A percentile compares a stretch with the other conserved stretches of the same genome.
These are phyloP conservation scores for Sigmodon hispidus DNA, from an alignment of 2,113 vertebrate genomes.

Conservation along the genomic window DNA sequence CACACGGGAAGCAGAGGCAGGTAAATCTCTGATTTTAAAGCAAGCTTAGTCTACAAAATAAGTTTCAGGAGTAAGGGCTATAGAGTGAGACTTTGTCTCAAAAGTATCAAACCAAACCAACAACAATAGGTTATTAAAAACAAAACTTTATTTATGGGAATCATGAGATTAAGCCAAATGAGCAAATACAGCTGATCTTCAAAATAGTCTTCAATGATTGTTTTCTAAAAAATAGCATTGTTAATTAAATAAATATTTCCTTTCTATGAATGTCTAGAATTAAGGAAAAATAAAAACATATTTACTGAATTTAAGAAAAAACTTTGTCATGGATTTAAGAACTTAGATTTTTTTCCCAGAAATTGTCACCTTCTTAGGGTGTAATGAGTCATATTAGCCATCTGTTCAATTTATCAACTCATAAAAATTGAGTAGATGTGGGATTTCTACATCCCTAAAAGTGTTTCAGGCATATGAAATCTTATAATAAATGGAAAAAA, in stretches of 20 bases:
- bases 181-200: not conserved
- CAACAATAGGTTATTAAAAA: no score
- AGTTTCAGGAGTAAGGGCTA: not conserved
- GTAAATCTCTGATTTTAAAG: not conserved
- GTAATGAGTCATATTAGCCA: slow-evolving; percentile 44
- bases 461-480: slow-evolving; percentile 36
- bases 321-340: not conserved
- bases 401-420: slow-evolving; percentile 36
- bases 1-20: no score
- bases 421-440: slow-evolving; percentile 60
- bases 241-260: not conserved
- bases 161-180: not conserved
- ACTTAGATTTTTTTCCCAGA: slow-evolving; percentile 39
- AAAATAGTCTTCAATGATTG: not conserved
- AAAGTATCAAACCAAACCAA: not conserved
- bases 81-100: not conserved
- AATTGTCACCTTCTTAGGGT: slow-evolving; percentile 32
- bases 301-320: not conserved
- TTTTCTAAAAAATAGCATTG: not conserved
- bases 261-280: not conserved
- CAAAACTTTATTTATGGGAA: not conserved
- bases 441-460: slow-evolving; percentile 42
- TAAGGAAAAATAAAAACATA: not conserved
- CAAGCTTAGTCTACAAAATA: not conserved
- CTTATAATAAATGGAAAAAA: slow-evolving; percentile 36